A percentile compares a stretch with the other conserved stretches of the same genome.
phyloP scores from a whole-genome alignment of 1,140 invertebrate genomes.

The Lepidurus packardi region DNA sequence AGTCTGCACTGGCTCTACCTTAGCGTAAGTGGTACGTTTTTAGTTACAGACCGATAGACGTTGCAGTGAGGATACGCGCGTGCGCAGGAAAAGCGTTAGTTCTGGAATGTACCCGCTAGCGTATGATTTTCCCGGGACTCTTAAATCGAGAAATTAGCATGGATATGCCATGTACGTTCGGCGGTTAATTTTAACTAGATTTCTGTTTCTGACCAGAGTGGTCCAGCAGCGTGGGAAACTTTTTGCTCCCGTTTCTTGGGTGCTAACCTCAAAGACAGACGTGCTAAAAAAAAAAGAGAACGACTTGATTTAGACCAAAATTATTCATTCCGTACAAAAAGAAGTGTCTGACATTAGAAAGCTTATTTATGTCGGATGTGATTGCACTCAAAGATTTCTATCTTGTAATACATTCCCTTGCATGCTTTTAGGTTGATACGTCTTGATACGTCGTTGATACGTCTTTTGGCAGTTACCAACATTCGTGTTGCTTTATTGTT shows the following conservation, averaged over 20 bases:
- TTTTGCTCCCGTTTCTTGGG: neutral
- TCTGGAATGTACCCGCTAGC: neutral
- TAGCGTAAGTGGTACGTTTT: neutral
- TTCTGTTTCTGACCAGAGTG: neutral
- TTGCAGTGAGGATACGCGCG: neutral
- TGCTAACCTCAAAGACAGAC: neutral
- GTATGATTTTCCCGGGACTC: neutral
- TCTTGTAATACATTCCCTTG: too few species aligned
- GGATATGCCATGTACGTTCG: too few species aligned
- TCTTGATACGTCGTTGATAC: too few species aligned
- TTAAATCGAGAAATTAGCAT: neutral
- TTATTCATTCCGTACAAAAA: too few species aligned
- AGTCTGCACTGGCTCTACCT: neutral
- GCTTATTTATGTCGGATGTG: too few species aligned
- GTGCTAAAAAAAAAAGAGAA: neutral
- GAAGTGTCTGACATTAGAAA: too few species aligned
- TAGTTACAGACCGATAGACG: neutral
- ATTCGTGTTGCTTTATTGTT: too few species aligned
- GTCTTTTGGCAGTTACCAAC: too few species aligned
- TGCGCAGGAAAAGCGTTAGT: neutral
- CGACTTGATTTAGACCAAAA: too few species aligned
- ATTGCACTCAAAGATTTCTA: too few species aligned
- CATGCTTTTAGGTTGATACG: too few species aligned
- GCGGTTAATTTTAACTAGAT: neutral
- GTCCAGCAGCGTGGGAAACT: neutral